These are phyloP conservation scores for Ormyrus thymus DNA, from an alignment of 2,888 invertebrate genomes.

Conservation along the genomic window DNA sequence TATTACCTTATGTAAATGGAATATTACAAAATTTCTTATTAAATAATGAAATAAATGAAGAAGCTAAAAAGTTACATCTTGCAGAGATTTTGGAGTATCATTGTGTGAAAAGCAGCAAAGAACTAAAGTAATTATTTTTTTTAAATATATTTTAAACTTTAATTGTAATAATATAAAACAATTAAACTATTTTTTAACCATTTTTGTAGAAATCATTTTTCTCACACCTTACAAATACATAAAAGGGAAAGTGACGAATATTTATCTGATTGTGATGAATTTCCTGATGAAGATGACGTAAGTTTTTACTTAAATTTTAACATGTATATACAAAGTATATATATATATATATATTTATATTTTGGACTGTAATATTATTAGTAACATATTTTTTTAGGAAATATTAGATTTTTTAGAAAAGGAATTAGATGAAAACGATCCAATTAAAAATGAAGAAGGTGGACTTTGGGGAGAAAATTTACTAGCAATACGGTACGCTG, in stretches of 20 bases:
- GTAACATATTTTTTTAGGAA: conserved; percentile 60
- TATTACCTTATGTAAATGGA: conserved; percentile 71
- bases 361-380: neutral
- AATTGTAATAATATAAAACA: neutral
- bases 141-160: neutral
- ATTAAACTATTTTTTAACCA: conserved; percentile 15
- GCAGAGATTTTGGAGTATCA: conserved; percentile 65
- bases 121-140: conserved; percentile 61
- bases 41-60: conserved; percentile 76
- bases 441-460: conserved; percentile 64
- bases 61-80: conserved; percentile 71
- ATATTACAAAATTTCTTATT: conserved; percentile 74
- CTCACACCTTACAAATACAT: conserved; percentile 66
- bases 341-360: neutral
- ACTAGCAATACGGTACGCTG: conserved; percentile 64
- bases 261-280: conserved; percentile 57
- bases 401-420: conserved; percentile 68
- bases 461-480: conserved; percentile 69
- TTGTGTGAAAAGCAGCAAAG: conserved; percentile 61
- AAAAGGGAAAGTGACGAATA: conserved; percentile 61
- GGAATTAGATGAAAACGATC: conserved; percentile 69
- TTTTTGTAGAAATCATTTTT: conserved; percentile 64
- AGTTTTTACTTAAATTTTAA: conserved; percentile 37
- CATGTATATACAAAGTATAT: neutral
- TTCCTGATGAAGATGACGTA: conserved; percentile 68